Evolutionary conservation across 2,113 vertebrate genomes (phyloP).

Genomic region (Phocoena sinus): DNA sequence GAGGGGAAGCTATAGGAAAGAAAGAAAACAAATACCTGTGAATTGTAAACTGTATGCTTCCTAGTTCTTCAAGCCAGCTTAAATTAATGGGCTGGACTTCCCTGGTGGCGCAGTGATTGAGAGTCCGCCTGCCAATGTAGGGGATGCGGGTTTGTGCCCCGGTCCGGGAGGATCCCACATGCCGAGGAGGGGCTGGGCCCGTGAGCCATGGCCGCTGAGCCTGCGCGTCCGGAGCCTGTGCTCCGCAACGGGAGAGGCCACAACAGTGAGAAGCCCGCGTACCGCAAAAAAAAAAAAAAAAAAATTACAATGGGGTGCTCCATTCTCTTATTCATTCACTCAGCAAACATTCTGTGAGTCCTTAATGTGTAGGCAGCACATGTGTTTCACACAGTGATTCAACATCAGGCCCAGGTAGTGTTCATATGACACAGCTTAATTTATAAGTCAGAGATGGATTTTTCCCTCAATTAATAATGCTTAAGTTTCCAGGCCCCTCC

Average conservation of each 20-base stretch:
- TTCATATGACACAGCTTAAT: background rate
- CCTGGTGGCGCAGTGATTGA: too few species aligned
- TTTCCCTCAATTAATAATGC: background rate
- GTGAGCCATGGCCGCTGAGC: too few species aligned
- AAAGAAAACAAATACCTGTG: background rate
- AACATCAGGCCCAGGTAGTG: background rate
- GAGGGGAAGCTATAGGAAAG: background rate
- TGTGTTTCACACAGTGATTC: background rate
- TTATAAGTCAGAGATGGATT: background rate
- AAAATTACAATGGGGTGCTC: background rate
- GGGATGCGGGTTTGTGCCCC: accelerated
- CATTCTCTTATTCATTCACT: background rate
- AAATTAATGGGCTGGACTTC: background rate
- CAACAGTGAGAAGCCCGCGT: too few species aligned
- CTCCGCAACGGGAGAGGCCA: too few species aligned
- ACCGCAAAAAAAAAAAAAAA: too few species aligned
- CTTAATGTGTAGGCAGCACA: background rate
- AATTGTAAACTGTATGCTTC: background rate
- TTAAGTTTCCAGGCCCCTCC: background rate
- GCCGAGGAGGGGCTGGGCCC: too few species aligned
- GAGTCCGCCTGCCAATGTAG: too few species aligned
- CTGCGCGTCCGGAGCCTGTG: too few species aligned
- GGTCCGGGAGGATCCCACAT: accelerated
- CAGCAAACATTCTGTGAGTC: background rate
- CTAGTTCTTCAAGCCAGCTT: background rate